A percentile compares a stretch with the other conserved stretches of the same genome.
Conservation (phyloP, 2,113 vertebrate genomes). For the Arvicanthis niloticus region DNA sequence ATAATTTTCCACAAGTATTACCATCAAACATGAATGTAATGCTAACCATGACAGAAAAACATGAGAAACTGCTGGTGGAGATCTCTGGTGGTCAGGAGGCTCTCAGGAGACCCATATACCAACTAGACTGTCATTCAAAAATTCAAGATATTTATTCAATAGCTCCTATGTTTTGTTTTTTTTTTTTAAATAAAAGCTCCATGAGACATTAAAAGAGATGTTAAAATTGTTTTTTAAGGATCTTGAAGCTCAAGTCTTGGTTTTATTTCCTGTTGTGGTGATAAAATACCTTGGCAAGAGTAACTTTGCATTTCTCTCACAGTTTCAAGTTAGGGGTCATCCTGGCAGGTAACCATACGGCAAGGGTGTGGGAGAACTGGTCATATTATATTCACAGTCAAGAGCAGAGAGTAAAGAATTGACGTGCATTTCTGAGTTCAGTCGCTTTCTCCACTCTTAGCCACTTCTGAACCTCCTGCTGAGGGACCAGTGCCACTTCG, state of each 20-base stretch:
- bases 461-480: background rate
- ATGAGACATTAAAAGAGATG: background rate
- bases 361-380: no score
- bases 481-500: background rate
- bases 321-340: background rate
- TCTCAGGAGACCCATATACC: background rate
- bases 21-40: background rate
- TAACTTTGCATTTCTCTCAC: background rate
- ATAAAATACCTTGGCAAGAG: background rate
- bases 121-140: background rate
- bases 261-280: background rate
- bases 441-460: background rate
- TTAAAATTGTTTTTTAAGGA: background rate
- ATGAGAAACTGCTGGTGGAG: background rate
- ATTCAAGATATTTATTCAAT: constrained; percentile 29
- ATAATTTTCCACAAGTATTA: constrained; percentile 5
- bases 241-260: background rate
- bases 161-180: background rate
- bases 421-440: no score
- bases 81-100: background rate
- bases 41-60: background rate
- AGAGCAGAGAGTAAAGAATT: background rate
- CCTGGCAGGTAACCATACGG: background rate
- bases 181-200: background rate
- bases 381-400: background rate